These are phyloP conservation scores for Charaxes varanes DNA, from an alignment of 1,140 invertebrate species.

Conservation along the genomic window DNA sequence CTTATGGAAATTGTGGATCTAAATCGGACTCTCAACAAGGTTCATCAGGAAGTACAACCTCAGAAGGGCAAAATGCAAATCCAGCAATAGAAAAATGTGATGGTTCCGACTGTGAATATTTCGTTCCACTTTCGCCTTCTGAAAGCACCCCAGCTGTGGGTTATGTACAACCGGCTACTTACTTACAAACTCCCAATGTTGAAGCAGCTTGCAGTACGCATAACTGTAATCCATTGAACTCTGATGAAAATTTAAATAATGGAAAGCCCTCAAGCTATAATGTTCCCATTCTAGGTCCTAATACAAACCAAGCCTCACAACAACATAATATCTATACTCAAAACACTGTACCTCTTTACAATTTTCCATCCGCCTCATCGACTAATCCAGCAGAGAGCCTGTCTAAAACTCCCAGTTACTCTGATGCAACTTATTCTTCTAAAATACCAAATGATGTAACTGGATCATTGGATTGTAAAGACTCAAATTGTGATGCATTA, in stretches of 20 bases:
- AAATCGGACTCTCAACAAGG: neutral
- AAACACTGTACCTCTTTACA: neutral
- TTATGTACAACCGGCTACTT: slow-evolving; percentile 15
- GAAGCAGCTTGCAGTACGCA: slow-evolving; percentile 29
- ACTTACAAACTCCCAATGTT: slow-evolving; percentile 29
- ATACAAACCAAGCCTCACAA: slow-evolving; percentile 2
- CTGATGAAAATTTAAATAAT: slow-evolving; percentile 12
- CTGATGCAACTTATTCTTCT: slow-evolving; percentile 14
- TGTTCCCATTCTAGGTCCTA: slow-evolving; percentile 36
- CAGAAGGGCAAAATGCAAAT: slow-evolving; percentile 1
- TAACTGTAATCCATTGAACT: slow-evolving; percentile 25
- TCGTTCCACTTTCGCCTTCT: slow-evolving; percentile 13
- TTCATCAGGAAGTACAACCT: slow-evolving; percentile 1
- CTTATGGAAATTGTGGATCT: slow-evolving; percentile 23
- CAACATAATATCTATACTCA: neutral
- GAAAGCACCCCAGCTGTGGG: neutral
- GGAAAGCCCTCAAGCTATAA: slow-evolving; percentile 36
- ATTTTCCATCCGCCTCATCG: slow-evolving; percentile 3
- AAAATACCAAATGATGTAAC: slow-evolving; percentile 1
- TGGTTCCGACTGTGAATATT: slow-evolving; percentile 10
- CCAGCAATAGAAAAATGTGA: slow-evolving; percentile 5
- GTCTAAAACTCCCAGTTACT: slow-evolving; percentile 8
- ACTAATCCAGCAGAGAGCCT: neutral
- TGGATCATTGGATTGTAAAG: slow-evolving; percentile 11
- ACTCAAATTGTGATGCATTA: slow-evolving; percentile 18